Evolutionary conservation across 1,140 invertebrate species (phyloP).

Genomic region (Phortica variegata): DNA sequence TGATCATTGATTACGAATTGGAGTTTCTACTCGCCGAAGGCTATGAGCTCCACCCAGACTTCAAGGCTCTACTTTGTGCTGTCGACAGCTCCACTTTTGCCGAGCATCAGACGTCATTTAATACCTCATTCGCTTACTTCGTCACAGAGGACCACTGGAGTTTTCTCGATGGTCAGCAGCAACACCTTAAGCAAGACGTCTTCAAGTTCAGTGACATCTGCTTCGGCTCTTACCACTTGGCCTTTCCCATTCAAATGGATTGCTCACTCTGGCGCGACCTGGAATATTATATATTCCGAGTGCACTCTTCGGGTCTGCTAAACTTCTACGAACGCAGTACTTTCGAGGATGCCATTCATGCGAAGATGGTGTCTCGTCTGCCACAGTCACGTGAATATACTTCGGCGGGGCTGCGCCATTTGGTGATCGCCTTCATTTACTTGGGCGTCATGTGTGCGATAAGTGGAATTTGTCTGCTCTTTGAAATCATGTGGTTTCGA

Average conservation of each 20-base stretch:
- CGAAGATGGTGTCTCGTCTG: conserved; percentile 31
- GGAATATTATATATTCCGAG: conserved; percentile 36
- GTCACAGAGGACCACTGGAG: conserved; percentile 41
- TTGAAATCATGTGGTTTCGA: conserved; percentile 18
- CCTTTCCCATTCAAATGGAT: conserved; percentile 42
- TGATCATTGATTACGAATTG: conserved; percentile 49
- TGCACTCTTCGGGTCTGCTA: conserved; percentile 36
- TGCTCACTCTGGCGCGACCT: conserved; percentile 39
- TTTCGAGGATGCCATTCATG: conserved; percentile 34
- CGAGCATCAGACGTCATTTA: conserved; percentile 27
- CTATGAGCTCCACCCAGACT: conserved; percentile 24
- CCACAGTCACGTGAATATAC: conserved; percentile 25
- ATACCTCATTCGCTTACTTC: conserved; percentile 41
- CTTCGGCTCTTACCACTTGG: conserved; percentile 40
- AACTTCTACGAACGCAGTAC: conserved; percentile 37
- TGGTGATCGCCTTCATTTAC: conserved; percentile 35
- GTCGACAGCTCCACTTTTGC: conserved; percentile 35
- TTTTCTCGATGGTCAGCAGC: conserved; percentile 41
- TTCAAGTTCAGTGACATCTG: conserved; percentile 44
- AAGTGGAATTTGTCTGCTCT: conserved; percentile 14
- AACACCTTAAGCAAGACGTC: conserved; percentile 27
- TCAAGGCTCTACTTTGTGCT: conserved; percentile 24
- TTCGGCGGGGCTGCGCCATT: conserved; percentile 30
- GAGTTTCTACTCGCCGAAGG: conserved; percentile 31
- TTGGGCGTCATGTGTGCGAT: conserved; percentile 25